phyloP scores from a whole-genome alignment of 64 coral and sea anemone species.

The Cladopsammia gracilis region DNA sequence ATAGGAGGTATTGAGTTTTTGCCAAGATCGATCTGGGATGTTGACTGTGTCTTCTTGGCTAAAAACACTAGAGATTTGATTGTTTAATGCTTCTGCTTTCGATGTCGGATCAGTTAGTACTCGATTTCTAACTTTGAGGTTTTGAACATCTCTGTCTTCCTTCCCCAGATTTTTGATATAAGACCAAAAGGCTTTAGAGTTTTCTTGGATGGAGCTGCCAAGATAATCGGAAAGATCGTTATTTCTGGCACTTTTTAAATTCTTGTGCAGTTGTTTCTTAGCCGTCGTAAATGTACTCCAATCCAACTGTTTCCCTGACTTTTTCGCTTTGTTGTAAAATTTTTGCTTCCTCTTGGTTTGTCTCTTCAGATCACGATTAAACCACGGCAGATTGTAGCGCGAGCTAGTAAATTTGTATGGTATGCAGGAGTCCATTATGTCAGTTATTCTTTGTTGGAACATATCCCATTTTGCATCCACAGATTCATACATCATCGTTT shows the following conservation, averaged over 20 bases:
- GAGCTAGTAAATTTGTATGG: constrained; percentile 49
- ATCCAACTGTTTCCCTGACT: constrained; percentile 42
- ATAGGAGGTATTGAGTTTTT: constrained; percentile 12
- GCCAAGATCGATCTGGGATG: constrained; percentile 25
- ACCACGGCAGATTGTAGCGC: constrained; percentile 35
- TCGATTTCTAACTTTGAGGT: constrained; percentile 50
- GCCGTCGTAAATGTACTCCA: constrained; percentile 43
- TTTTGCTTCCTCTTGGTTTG: constrained; percentile 49
- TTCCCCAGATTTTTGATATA: constrained; percentile 42
- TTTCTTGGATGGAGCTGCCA: constrained; percentile 27
- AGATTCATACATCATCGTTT: constrained; percentile 11
- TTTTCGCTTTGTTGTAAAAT: constrained; percentile 69
- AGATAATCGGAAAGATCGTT: constrained; percentile 58
- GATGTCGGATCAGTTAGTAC: background rate
- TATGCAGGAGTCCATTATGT: constrained; percentile 61
- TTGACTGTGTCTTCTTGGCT: constrained; percentile 2
- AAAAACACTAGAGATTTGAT: constrained; percentile 52
- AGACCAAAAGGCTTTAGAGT: constrained; percentile 53
- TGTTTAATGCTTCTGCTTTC: constrained; percentile 47
- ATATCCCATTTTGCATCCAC: constrained; percentile 73
- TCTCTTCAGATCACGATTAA: constrained; percentile 24
- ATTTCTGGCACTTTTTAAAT: constrained; percentile 39
- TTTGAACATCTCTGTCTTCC: constrained; percentile 18
- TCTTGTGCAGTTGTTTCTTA: constrained; percentile 48
- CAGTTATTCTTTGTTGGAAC: constrained; percentile 62